Evolutionary conservation across 2,113 vertebrate genomes (phyloP).

Genomic region (Centropus bengalensis): DNA sequence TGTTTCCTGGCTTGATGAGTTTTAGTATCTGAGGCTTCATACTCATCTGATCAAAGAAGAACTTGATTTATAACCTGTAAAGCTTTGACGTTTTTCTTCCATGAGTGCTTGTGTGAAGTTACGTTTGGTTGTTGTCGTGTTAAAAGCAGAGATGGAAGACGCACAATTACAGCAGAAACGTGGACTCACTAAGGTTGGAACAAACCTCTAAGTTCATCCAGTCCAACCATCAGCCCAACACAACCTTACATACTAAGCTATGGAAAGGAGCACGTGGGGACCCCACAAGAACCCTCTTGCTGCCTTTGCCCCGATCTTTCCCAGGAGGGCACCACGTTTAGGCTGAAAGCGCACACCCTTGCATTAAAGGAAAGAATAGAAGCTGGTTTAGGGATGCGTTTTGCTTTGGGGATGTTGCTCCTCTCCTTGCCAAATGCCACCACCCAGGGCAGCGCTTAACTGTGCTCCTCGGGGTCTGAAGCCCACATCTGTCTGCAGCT

Average conservation of each 20-base stretch:
- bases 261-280: not conserved
- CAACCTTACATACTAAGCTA: no score
- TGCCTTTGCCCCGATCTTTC: not conserved
- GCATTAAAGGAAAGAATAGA: rapidly evolving
- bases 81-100: not conserved
- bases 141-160: not conserved
- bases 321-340: not conserved
- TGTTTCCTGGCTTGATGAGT: not conserved
- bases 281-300: not conserved
- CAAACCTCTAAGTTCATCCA: no score
- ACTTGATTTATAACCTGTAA: not conserved
- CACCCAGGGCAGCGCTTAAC: not conserved
- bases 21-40: not conserved
- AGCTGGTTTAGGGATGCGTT: rapidly evolving
- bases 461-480: not conserved
- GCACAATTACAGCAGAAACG: not conserved
- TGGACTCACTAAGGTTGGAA: no score
- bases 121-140: rapidly evolving
- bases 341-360: not conserved
- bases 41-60: not conserved
- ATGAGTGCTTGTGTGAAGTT: not conserved
- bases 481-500: not conserved
- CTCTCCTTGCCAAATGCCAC: not conserved
- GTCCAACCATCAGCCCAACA: no score
- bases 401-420: not conserved